Evolutionary conservation across 2,113 vertebrate species (phyloP), one percentile per base, ranked within the genome.

Genomic region (Eudorcas thomsonii): DNA sequence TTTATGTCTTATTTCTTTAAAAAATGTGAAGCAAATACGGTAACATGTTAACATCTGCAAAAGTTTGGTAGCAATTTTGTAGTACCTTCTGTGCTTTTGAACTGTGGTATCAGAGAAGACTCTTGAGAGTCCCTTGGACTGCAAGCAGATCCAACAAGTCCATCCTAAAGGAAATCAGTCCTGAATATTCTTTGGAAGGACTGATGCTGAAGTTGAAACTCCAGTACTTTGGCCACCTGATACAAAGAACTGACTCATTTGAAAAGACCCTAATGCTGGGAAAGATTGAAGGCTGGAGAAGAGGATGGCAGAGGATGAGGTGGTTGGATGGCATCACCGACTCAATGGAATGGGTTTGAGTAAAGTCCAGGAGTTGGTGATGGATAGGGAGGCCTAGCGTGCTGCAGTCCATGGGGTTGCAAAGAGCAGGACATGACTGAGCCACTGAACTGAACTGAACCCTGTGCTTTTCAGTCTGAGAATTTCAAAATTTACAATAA

Each of bases 1-100:
- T 77, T 84, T 89, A 81, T 78, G 28, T 80, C 64, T 86, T 62
- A 23, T 94, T 91, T n/a, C 62, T 90, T 97, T 33, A 28, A 85
- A 88, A 74, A 21, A 7, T 7, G 7, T 85, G 33, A 83, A 77
- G 57, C 5, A 90, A 77, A 90, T 59, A 81, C 26, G 3, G 23
- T 10, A 60, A 30, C 62, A 57, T 60, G 6, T 84, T 52, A 86
- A 60, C 26, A 52, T 13, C 25, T 87, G 2, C 71, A 77, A 74
- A 90, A 92, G 25, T 43, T 85, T 81, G 17, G 45, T 80, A n/a
- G 23, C 30, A 93, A 16, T 59, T 87, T 19, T 39, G 14, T 26
- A 50, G 25, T 52, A 45, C 30, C 5, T 19, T 82, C 52, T 71
- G 26, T 78, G 26, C 8, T 67, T 85, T 95, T 1, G 4, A 67